Evolutionary conservation across 2,113 vertebrate species (phyloP).

Genomic region (Furnarius figulus): DNA sequence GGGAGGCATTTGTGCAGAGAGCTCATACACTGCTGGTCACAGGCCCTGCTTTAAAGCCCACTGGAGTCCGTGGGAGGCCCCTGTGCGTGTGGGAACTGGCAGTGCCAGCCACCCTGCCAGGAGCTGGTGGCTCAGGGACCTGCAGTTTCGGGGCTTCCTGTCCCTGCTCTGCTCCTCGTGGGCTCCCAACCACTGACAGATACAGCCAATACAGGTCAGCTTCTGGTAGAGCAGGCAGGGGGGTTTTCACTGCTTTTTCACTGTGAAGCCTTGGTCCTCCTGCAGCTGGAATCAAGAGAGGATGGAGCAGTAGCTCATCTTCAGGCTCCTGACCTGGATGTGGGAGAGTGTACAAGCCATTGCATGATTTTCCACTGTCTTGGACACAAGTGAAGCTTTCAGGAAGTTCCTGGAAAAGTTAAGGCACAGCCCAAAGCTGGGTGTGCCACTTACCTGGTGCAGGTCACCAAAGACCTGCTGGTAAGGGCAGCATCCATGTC

Average conservation of each 20-base stretch:
- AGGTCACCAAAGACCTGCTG: not conserved
- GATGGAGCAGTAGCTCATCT: not conserved
- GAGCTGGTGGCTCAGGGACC: too few relatives aligned
- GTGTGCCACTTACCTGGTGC: not conserved
- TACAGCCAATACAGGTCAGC: too few relatives aligned
- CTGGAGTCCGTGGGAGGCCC: not conserved
- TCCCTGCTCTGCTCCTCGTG: too few relatives aligned
- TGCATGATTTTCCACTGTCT: not conserved
- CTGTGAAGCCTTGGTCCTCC: too few relatives aligned
- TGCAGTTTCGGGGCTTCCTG: too few relatives aligned
- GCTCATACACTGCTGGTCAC: conserved; percentile 32
- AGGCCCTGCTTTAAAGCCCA: conserved; percentile 26
- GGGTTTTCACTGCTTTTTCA: too few relatives aligned
- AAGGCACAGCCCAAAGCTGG: not conserved
- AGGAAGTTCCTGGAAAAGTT: not conserved
- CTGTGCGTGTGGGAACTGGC: too few relatives aligned
- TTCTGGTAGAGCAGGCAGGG: too few relatives aligned
- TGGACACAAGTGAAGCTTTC: not conserved
- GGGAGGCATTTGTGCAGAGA: conserved; percentile 17
- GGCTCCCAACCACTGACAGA: too few relatives aligned
- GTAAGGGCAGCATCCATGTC: not conserved
- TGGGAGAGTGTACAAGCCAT: not conserved
- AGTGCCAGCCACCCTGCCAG: too few relatives aligned
- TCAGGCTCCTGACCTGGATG: not conserved
- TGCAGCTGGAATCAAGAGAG: too few relatives aligned